Evolutionary conservation across 2,888 invertebrate species (phyloP).

Genomic region (Aspidapion aeneum): DNA sequence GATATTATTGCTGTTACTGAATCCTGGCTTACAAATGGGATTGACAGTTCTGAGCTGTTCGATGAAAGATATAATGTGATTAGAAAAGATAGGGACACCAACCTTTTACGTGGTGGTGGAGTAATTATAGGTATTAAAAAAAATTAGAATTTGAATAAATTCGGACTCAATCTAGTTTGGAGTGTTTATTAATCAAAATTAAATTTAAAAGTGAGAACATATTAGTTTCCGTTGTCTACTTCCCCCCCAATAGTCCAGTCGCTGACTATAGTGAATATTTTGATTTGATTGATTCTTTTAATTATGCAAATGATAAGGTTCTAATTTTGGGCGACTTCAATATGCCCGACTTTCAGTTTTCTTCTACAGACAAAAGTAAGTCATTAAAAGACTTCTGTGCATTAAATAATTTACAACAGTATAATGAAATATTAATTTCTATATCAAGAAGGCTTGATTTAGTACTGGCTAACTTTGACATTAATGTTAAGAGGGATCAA

Average conservation of each 20-base stretch:
- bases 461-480: constrained; percentile 1
- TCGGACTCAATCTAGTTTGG: neutral
- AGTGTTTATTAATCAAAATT: neutral
- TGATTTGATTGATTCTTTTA: neutral
- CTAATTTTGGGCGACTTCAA: constrained; percentile 1
- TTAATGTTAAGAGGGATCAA: neutral
- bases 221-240: constrained; percentile 3
- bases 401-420: constrained; percentile 3
- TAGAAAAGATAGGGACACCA: constrained; percentile 3
- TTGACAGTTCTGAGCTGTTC: constrained; percentile 3
- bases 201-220: neutral
- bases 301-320: neutral
- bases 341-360: neutral
- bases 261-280: neutral
- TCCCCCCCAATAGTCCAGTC: neutral
- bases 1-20: constrained; percentile 16
- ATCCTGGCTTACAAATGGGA: constrained; percentile 13
- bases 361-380: constrained; percentile 1
- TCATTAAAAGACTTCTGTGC: constrained; percentile 1
- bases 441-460: constrained; percentile 6
- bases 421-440: constrained; percentile 1
- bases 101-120: constrained; percentile 1
- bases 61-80: constrained; percentile 11
- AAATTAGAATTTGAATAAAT: neutral
- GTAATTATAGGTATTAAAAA: constrained; percentile 6